Percentiles rank a stretch among this genome's conserved stretches.
phyloP scores from a whole-genome alignment of 2,888 invertebrate genomes.

The Limenitis camilla region DNA sequence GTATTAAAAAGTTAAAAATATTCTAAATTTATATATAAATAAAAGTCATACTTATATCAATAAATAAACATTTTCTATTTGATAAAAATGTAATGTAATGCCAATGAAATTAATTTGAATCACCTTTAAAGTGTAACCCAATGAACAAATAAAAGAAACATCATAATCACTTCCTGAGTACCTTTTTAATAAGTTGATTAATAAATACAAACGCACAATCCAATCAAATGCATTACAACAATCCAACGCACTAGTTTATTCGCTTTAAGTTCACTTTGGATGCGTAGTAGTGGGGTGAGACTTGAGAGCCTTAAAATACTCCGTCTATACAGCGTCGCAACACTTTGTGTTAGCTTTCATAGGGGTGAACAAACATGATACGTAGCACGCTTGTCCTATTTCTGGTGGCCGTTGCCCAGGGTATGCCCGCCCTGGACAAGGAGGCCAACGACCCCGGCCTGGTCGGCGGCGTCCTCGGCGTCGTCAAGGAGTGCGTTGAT shows the following conservation, averaged over 20 bases:
- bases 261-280: slow-evolving; percentile 67
- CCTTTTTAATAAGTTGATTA: no score
- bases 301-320: slow-evolving; percentile 65
- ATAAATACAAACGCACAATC: slow-evolving; percentile 51
- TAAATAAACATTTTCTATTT: no score
- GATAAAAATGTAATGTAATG: no score
- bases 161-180: no score
- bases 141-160: no score
- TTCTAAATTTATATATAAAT: no score
- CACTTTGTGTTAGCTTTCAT: slow-evolving; percentile 64
- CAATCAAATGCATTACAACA: slow-evolving; percentile 48
- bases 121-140: no score
- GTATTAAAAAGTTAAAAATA: no score
- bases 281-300: slow-evolving; percentile 63
- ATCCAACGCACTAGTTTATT: slow-evolving; percentile 60
- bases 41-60: no score
- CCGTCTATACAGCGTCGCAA: slow-evolving; percentile 54
- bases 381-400: slow-evolving; percentile 65
- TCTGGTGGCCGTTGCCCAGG: slow-evolving; percentile 62
- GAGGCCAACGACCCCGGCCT: slow-evolving; percentile 65
- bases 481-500: slow-evolving; percentile 81
- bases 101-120: no score
- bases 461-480: slow-evolving; percentile 72
- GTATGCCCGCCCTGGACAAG: slow-evolving; percentile 69
- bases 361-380: slow-evolving; percentile 67